These are phyloP conservation scores for Morinoia aosen DNA, from an alignment of 2,888 invertebrate species.

Conservation along the genomic window DNA sequence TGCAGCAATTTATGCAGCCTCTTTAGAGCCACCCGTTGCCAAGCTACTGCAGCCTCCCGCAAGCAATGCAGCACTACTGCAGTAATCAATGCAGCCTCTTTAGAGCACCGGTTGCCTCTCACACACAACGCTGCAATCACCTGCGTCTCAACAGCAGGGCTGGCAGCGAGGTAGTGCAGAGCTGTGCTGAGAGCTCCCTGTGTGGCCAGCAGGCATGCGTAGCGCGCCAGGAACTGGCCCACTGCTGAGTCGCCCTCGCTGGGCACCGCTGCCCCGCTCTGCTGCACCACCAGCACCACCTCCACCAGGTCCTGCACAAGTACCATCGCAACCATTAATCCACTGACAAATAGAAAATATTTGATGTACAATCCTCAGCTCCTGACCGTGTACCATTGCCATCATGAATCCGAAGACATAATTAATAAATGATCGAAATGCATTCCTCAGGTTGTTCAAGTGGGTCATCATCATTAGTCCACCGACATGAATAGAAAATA, in stretches of 20 bases:
- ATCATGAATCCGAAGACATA: not conserved
- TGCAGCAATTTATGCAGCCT: too few relatives aligned
- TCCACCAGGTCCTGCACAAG: constrained; percentile 64
- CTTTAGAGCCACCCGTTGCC: too few relatives aligned
- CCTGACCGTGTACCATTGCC: not conserved
- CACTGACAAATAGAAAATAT: constrained; percentile 13
- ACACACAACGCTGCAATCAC: not conserved
- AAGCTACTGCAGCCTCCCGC: too few relatives aligned
- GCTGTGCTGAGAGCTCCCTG: constrained; percentile 67
- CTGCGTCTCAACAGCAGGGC: constrained; percentile 12
- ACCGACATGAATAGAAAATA: too few relatives aligned
- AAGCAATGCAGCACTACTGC: too few relatives aligned
- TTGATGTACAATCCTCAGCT: not conserved
- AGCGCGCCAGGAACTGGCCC: constrained; percentile 62
- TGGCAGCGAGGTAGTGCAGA: constrained; percentile 61
- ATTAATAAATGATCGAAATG: too few relatives aligned
- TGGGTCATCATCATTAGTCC: too few relatives aligned
- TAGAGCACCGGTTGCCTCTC: not conserved
- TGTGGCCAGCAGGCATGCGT: constrained; percentile 65
- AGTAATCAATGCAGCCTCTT: not conserved
- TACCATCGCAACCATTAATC: not conserved
- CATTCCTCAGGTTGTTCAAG: too few relatives aligned
- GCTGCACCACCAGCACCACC: constrained; percentile 64
- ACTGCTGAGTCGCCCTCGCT: constrained; percentile 57
- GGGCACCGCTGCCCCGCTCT: constrained; percentile 58